Conservation (phyloP, 2,888 invertebrate genomes). For the Drosophila affinis region DNA sequence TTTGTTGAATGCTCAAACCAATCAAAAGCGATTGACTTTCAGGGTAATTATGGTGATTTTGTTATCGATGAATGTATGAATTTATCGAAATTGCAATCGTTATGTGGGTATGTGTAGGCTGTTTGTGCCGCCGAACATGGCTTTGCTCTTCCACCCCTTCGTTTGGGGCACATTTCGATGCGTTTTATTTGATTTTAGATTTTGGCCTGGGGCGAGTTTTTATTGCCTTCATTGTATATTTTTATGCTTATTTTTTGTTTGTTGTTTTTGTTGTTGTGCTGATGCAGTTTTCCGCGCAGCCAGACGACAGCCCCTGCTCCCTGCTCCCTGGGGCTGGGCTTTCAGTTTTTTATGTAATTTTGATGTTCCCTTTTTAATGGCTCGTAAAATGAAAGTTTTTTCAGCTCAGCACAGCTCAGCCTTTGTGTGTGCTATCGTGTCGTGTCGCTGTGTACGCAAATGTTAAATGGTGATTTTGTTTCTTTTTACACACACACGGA, state of each 20-base stretch:
- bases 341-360: slow-evolving; percentile 13
- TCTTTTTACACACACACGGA: not conserved
- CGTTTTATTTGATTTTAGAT: slow-evolving; percentile 32
- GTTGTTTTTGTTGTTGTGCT: slow-evolving; percentile 13
- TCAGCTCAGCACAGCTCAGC: slow-evolving; percentile 17
- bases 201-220: slow-evolving; percentile 13
- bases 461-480: slow-evolving; percentile 15
- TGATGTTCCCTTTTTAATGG: slow-evolving; percentile 62
- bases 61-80: not conserved
- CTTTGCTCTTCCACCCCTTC: not conserved
- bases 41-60: too few species aligned
- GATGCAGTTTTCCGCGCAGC: slow-evolving; percentile 9
- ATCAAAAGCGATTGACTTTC: too few species aligned
- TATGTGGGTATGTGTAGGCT: not conserved
- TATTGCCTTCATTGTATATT: slow-evolving; percentile 23
- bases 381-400: slow-evolving; percentile 67
- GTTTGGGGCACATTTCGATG: too few species aligned
- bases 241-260: slow-evolving; percentile 11
- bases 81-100: not conserved
- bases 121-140: not conserved
- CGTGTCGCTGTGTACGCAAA: slow-evolving; percentile 21
- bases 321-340: not conserved
- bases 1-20: too few species aligned
- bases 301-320: too few species aligned
- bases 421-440: too few species aligned